These are phyloP conservation scores for Cyclopterus lumpus DNA, from an alignment of 2,797 vertebrate species.

Conservation along the genomic window DNA sequence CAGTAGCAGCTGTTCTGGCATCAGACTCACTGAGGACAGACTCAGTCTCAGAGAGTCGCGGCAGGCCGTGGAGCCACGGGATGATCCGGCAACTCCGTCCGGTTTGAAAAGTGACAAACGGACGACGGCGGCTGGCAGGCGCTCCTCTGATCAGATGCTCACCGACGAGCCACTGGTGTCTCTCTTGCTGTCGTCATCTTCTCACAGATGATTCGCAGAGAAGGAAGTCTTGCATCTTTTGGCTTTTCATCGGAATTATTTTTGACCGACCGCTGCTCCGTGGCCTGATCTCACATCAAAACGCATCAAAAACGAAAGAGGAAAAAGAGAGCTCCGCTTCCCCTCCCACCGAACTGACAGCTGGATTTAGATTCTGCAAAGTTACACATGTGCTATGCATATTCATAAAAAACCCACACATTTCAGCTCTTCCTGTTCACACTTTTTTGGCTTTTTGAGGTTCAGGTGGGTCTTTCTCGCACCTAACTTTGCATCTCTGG, in stretches of 20 bases:
- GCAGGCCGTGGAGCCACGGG: conserved; percentile 34
- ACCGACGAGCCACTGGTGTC: conserved; percentile 8
- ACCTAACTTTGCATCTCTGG: not conserved
- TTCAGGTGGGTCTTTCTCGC: not conserved
- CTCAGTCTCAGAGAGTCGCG: not conserved
- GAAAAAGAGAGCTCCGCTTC: conserved; percentile 29
- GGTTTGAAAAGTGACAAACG: conserved; percentile 41
- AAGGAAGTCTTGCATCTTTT: conserved; percentile 39
- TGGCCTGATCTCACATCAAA: conserved; percentile 45
- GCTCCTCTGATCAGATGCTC: conserved; percentile 40
- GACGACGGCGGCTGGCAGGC: conserved; percentile 30
- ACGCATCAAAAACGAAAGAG: conserved; percentile 47
- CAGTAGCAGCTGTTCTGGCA: conserved; percentile 17
- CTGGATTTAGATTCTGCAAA: conserved; percentile 57
- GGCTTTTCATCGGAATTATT: conserved; percentile 46
- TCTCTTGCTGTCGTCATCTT: not conserved
- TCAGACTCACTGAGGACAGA: conserved; percentile 20
- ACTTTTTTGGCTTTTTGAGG: conserved; percentile 32
- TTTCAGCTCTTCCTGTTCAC: conserved; percentile 29
- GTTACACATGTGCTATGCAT: conserved; percentile 56
- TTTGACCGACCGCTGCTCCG: conserved; percentile 27
- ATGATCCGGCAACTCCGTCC: conserved; percentile 11
- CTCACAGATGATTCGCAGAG: conserved; percentile 32
- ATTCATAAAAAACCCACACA: conserved; percentile 63
- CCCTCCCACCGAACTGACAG: conserved; percentile 53